Conservation (phyloP, 2,113 vertebrate species). For the Sisor rabdophorus region DNA sequence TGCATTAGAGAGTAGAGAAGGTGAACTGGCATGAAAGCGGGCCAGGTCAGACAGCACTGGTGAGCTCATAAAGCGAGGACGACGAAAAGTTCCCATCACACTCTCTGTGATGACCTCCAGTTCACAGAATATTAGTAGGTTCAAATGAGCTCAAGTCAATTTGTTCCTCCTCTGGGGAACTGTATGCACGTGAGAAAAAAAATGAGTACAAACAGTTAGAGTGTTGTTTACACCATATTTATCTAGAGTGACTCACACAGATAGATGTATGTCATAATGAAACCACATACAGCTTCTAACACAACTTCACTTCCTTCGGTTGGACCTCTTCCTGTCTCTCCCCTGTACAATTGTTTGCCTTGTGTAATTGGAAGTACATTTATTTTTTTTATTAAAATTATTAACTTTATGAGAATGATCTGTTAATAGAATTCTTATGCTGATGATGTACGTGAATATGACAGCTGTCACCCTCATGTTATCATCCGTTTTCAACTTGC, state of each 20-base stretch:
- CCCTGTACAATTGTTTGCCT: background rate
- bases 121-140: slow-evolving; percentile 1
- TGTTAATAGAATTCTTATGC: slow-evolving; percentile 24
- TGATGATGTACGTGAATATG: slow-evolving; percentile 18
- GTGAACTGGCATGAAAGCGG: slow-evolving; percentile 68
- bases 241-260: slow-evolving; percentile 34
- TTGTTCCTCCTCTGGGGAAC: background rate
- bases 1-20: slow-evolving; percentile 76
- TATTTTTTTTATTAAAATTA: background rate
- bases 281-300: slow-evolving; percentile 41
- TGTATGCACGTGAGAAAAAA: background rate
- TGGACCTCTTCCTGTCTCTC: slow-evolving; percentile 40
- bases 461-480: slow-evolving; percentile 20
- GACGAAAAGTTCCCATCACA: slow-evolving; percentile 70
- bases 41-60: slow-evolving; percentile 89
- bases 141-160: background rate
- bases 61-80: slow-evolving; percentile 91
- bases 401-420: background rate
- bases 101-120: slow-evolving; percentile 12
- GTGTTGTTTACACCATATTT: slow-evolving; percentile 32
- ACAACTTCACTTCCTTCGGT: slow-evolving; percentile 48
- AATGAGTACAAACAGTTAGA: background rate
- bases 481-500: slow-evolving; percentile 1
- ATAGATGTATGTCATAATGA: slow-evolving; percentile 47
- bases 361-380: background rate